Evolutionary conservation across 1,140 invertebrate genomes (phyloP).

Genomic region (Diabrotica undecimpunctata): DNA sequence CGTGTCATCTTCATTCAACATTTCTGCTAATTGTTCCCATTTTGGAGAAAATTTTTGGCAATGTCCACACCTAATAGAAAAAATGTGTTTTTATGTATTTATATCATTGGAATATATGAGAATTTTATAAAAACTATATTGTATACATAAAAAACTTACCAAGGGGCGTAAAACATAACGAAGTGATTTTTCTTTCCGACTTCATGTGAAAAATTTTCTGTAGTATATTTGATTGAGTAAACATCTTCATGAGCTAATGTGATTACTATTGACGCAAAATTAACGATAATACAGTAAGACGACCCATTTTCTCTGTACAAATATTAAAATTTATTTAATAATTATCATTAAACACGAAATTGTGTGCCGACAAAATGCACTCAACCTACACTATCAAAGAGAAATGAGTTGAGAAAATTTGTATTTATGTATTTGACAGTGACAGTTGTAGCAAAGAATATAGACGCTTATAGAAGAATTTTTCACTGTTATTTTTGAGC

Average conservation of each 20-base stretch:
- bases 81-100: not conserved
- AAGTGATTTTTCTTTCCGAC: slow-evolving; percentile 65
- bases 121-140: no score
- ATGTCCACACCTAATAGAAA: slow-evolving; percentile 62
- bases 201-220: slow-evolving; percentile 55
- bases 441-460: no score
- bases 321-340: no score
- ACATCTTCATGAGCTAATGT: slow-evolving; percentile 35
- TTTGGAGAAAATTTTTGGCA: slow-evolving; percentile 65
- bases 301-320: not conserved
- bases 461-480: no score
- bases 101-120: no score
- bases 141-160: slow-evolving; percentile 51
- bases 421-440: no score
- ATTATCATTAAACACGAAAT: no score
- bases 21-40: slow-evolving; percentile 70
- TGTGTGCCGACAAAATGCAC: no score
- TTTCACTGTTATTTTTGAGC: no score
- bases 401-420: no score
- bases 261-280: not conserved
- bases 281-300: not conserved
- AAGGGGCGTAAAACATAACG: slow-evolving; percentile 75
- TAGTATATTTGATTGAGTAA: slow-evolving; percentile 46
- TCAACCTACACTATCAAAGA: no score
- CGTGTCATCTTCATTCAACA: slow-evolving; percentile 60